Evolutionary conservation across 1,140 invertebrate genomes (phyloP), one percentile per base, ranked within the genome.

Genomic region (Sitodiplosis mosellana): DNA sequence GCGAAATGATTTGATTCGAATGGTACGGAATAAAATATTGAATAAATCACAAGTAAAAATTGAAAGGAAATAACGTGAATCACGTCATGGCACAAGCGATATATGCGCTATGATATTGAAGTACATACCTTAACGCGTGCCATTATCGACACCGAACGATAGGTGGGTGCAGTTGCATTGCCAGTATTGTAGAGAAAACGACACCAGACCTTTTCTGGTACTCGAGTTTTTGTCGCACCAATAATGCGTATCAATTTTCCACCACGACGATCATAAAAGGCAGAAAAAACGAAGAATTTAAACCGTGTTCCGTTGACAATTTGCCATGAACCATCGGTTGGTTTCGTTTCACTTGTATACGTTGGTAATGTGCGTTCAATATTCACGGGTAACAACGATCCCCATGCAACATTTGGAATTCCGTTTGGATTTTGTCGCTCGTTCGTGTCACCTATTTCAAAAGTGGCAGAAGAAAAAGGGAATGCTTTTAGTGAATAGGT

Each of bases 201-300:
- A 56, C 88, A 92, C 72, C 80, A 80, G 2, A 92, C 86, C n/a
- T 75, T 69, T 53, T 90, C 87, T 0, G 82, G 76, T 12, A 78
- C 77, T 52, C 81, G 71, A 0, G 86, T 90, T 65, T 81, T 83
- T 0, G 87, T 88, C 10, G 85, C 86, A n/a, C 82, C 86, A 49
- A 92, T 83, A 19, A 93, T 72, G 15, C 87, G 70, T 27, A 87
- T 69, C 49, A 82, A 70, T 42, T 78, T 75, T 15, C 76, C 69
- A n/a, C 74, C 72, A 52, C 83, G 70, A 38, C 76, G 68, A 63
- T 92, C 88, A 55, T 80, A 84, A 56, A 81, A 92, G 33, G 88
- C 88, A 2, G 87, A 91, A 58, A 88, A 92, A 15, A 93, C 85
- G 63, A 81, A 90, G 67, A 92, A 92, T 66, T 89, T 89, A 59